These are phyloP conservation scores for Miniopterus natalensis DNA, from an alignment of 2,113 vertebrate species.

Conservation along the genomic window DNA sequence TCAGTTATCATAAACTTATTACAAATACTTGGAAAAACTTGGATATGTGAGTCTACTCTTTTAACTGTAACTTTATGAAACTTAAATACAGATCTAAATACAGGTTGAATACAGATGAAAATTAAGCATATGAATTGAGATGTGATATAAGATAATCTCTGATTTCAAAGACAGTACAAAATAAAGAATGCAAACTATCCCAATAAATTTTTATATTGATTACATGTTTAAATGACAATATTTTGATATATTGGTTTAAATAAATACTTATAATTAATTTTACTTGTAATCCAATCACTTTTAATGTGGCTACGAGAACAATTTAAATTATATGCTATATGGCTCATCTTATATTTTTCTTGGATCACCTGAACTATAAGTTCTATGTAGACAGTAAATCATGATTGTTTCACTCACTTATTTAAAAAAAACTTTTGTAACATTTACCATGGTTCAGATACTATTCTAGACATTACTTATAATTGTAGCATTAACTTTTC, in stretches of 20 bases:
- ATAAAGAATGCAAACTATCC: background rate
- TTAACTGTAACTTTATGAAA: slow-evolving; percentile 33
- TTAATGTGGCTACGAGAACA: background rate
- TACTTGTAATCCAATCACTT: background rate
- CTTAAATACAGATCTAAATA: background rate
- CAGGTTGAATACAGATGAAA: background rate
- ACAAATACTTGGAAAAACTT: background rate
- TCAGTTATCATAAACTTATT: background rate
- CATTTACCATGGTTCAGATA: no score
- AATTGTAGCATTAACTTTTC: no score
- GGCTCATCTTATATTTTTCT: background rate
- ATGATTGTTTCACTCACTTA: background rate
- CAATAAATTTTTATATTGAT: background rate
- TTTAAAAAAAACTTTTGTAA: background rate
- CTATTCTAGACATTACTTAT: no score
- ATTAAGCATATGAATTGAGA: background rate
- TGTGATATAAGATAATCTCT: background rate
- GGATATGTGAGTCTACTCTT: background rate
- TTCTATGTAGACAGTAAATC: background rate
- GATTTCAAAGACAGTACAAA: slow-evolving; percentile 5
- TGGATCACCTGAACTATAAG: background rate
- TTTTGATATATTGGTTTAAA: background rate
- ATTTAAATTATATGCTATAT: background rate
- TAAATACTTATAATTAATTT: slow-evolving; percentile 41
- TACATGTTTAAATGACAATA: background rate